Conservation (phyloP, 2,113 vertebrate species). For the Synchiropus splendidus region DNA sequence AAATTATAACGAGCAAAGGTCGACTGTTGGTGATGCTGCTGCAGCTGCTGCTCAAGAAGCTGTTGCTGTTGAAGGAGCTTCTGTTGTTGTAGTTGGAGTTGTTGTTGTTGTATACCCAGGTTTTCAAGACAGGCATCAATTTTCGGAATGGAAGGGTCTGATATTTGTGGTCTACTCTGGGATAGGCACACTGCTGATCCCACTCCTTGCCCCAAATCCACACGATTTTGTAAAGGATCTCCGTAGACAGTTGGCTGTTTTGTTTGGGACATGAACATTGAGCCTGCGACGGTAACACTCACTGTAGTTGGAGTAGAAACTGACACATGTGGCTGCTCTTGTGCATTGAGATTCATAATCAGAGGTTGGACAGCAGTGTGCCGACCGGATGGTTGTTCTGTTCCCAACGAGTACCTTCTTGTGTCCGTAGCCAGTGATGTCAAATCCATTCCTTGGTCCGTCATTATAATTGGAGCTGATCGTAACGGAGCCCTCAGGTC, state of each 20-base stretch:
- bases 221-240: slow-evolving; percentile 87
- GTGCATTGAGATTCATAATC: slow-evolving; percentile 92
- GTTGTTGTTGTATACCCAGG: slow-evolving; percentile 66
- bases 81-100: slow-evolving; percentile 71
- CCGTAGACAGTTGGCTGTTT: slow-evolving; percentile 87
- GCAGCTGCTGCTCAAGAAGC: slow-evolving; percentile 72
- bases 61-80: slow-evolving; percentile 71
- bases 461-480: slow-evolving; percentile 89
- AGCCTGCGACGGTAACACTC: slow-evolving; percentile 80
- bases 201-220: slow-evolving; percentile 86
- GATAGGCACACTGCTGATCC: slow-evolving; percentile 86
- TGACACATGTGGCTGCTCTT: slow-evolving; percentile 82
- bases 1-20: slow-evolving; percentile 85
- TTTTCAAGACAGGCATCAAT: slow-evolving; percentile 78
- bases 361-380: slow-evolving; percentile 88
- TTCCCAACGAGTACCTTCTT: slow-evolving; percentile 80
- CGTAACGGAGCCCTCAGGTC: slow-evolving; percentile 84
- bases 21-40: slow-evolving; percentile 72
- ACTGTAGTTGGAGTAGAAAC: slow-evolving; percentile 78
- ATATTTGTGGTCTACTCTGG: slow-evolving; percentile 74
- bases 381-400: slow-evolving; percentile 75
- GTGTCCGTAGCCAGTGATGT: slow-evolving; percentile 88
- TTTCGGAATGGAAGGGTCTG: slow-evolving; percentile 61
- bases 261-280: slow-evolving; percentile 80
- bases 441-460: slow-evolving; percentile 96